Percentiles rank a stretch among this genome's conserved stretches.
Evolutionary conservation across 1,140 invertebrate genomes (phyloP).

Genomic region (Diuraphis noxia): DNA sequence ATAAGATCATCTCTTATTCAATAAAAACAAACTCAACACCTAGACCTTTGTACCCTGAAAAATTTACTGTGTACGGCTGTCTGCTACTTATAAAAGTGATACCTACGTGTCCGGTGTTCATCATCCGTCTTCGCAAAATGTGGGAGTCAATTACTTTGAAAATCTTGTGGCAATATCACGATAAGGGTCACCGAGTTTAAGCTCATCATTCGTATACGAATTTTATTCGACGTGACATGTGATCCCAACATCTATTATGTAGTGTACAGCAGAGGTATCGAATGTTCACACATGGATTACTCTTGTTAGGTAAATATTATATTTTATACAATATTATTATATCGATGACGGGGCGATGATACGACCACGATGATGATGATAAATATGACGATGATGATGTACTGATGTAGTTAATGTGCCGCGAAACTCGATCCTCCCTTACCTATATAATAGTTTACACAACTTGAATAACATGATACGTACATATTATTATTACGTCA

Average conservation of each 20-base stretch:
- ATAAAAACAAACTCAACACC: no score
- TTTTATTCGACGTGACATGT: background rate
- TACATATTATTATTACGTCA: background rate
- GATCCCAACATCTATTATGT: background rate
- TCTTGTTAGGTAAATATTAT: slow-evolving; percentile 4
- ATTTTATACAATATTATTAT: background rate
- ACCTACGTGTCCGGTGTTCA: no score
- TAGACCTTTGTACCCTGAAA: no score
- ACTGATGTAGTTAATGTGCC: slow-evolving; percentile 19
- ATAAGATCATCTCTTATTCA: no score
- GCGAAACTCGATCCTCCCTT: background rate
- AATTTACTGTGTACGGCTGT: no score
- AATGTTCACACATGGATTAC: background rate
- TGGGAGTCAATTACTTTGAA: background rate
- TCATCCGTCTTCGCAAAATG: no score
- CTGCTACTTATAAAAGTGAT: no score
- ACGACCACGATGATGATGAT: background rate
- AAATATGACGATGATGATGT: background rate
- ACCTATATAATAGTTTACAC: slow-evolving; percentile 4
- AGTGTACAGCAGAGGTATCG: background rate
- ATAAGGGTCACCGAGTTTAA: background rate
- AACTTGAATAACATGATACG: background rate
- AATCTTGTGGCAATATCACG: background rate
- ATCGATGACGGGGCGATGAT: no score
- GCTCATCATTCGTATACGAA: background rate